Percentiles rank a stretch among this genome's conserved stretches.
Conservation (phyloP, 2,888 invertebrate genomes). For the Macropis europaea region DNA sequence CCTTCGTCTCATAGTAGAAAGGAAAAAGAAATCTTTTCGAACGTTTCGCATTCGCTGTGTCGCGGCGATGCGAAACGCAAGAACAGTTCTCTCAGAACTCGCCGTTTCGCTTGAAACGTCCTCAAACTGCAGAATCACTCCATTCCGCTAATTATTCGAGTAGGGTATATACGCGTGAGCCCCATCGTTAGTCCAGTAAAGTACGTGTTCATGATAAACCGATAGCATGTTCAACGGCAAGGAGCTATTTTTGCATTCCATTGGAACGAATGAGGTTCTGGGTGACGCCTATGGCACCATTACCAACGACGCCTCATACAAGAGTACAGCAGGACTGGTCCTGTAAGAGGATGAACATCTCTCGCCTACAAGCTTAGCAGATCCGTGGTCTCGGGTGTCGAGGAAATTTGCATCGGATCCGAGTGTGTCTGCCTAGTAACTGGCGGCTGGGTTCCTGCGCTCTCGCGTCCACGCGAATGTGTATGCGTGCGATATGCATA, state of each 20-base stretch:
- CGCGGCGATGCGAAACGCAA: too few species aligned
- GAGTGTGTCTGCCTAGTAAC: conserved; percentile 66
- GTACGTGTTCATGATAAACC: too few species aligned
- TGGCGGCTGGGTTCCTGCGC: conserved; percentile 47
- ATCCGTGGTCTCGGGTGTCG: conserved; percentile 62
- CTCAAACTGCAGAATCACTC: too few species aligned
- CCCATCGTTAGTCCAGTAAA: too few species aligned
- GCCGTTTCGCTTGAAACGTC: too few species aligned
- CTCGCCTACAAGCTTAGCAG: conserved; percentile 69
- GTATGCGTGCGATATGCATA: conserved; percentile 26
- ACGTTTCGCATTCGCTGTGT: too few species aligned
- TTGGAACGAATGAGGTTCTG: conserved; percentile 9
- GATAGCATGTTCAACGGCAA: too few species aligned
- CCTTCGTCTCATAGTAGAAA: too few species aligned
- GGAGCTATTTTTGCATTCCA: conserved; percentile 11
- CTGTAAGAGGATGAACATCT: conserved; percentile 69
- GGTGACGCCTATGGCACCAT: conserved; percentile 48
- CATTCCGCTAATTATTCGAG: too few species aligned
- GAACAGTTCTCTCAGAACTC: too few species aligned
- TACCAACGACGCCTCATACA: conserved; percentile 31
- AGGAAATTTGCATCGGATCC: conserved; percentile 69
- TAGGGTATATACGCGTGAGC: too few species aligned
- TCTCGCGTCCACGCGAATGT: conserved; percentile 5
- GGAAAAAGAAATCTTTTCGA: too few species aligned
- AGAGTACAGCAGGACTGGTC: conserved; percentile 63